phyloP scores from a whole-genome alignment of 2,113 vertebrate species.

The Hirundichthys speculiger region DNA sequence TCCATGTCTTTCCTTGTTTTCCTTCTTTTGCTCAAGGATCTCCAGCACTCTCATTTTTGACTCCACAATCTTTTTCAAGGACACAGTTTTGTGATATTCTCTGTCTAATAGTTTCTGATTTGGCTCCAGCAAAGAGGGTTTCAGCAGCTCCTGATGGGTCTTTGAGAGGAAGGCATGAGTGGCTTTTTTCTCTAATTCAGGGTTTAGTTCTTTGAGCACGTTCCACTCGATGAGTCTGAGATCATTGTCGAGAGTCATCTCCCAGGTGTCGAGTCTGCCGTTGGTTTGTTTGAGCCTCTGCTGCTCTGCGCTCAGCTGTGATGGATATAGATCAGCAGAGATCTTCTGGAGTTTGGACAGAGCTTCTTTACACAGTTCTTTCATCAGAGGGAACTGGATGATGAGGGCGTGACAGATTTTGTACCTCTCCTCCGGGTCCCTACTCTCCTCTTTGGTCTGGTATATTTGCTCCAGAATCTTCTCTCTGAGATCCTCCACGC shows the following conservation, averaged over 20 bases:
- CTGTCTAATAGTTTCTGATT: conserved; percentile 66
- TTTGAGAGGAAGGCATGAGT: conserved; percentile 72
- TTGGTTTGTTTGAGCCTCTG: conserved; percentile 73
- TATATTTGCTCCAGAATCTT: conserved; percentile 75
- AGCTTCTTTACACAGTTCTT: conserved; percentile 73
- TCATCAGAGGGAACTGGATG: conserved; percentile 78
- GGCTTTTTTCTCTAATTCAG: conserved; percentile 71
- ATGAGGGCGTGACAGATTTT: conserved; percentile 77
- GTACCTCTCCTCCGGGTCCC: conserved; percentile 64
- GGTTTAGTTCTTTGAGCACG: conserved; percentile 66
- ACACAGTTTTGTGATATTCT: conserved; percentile 77
- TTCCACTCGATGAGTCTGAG: conserved; percentile 71
- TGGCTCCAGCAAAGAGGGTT: conserved; percentile 70
- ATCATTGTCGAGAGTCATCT: conserved; percentile 71
- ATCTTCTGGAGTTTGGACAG: conserved; percentile 76
- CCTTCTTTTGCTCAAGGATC: conserved; percentile 59
- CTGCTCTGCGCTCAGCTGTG: conserved; percentile 79
- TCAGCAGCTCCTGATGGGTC: conserved; percentile 75
- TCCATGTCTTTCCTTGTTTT: conserved; percentile 37
- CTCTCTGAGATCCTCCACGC: conserved; percentile 76
- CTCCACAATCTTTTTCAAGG: conserved; percentile 79
- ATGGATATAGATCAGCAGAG: conserved; percentile 71
- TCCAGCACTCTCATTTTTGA: conserved; percentile 74
- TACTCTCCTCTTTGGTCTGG: conserved; percentile 59
- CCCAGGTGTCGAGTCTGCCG: conserved; percentile 70